A percentile compares a stretch with the other conserved stretches of the same genome.
These are phyloP conservation scores for Terrapene triunguis DNA, from an alignment of 2,113 vertebrate species.

Conservation along the genomic window DNA sequence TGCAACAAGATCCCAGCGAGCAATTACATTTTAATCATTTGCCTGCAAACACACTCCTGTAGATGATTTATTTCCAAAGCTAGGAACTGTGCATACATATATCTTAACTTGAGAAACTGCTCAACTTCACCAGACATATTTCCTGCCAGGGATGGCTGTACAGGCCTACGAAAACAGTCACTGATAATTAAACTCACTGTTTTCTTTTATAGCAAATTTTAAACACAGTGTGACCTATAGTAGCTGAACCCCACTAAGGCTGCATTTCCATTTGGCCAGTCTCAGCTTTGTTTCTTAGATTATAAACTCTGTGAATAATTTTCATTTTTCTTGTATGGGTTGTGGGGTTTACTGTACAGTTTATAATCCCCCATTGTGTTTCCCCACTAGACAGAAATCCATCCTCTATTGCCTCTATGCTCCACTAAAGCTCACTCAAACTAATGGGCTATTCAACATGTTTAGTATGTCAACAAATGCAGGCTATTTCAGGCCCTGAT, in stretches of 20 bases:
- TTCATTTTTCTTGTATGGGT: slow-evolving; percentile 45
- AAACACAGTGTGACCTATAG: not conserved
- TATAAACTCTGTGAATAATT: slow-evolving; percentile 38
- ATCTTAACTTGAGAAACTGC: slow-evolving; percentile 21
- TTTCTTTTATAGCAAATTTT: slow-evolving; percentile 13
- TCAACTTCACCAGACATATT: slow-evolving; percentile 37
- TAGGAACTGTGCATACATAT: slow-evolving; percentile 2
- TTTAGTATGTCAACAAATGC: not conserved
- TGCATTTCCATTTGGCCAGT: slow-evolving; percentile 38
- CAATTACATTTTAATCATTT: slow-evolving; percentile 69
- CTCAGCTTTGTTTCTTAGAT: not conserved
- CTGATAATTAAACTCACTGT: slow-evolving; percentile 8
- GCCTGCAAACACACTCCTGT: slow-evolving; percentile 17
- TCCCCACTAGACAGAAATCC: not conserved
- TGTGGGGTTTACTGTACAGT: slow-evolving; percentile 37
- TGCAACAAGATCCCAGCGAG: slow-evolving; percentile 48
- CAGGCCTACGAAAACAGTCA: not conserved
- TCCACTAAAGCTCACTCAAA: not conserved
- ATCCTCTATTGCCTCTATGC: not conserved
- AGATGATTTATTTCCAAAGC: slow-evolving; percentile 56
- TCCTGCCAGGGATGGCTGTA: slow-evolving; percentile 38
- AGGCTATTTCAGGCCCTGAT: not conserved
- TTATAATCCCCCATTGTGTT: not conserved
- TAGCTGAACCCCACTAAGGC: not conserved
- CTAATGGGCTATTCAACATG: not conserved